Base-by-base conservation (phyloP, 2,888 invertebrate genomes). In the Cephus pulcher region DNA sequence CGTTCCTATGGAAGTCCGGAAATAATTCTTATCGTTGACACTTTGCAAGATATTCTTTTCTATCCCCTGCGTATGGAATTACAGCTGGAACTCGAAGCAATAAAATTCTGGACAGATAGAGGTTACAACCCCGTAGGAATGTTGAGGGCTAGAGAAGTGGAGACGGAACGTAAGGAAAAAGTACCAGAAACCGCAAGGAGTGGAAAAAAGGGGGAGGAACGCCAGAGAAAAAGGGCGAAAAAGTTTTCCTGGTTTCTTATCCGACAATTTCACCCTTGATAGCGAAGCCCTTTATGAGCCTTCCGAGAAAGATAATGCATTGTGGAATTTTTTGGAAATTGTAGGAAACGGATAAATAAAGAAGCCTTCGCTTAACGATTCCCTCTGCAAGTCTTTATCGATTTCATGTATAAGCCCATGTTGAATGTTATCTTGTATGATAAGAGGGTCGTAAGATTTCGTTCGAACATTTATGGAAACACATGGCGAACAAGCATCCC, bases 381-480 rank as follows among this genome's bases (percentile, higher is more conserved):
- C 6, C 15, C 6, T 23, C 9, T 56, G 9, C 9, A 23, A 0
- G 23, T 56, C 56, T 76, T 83, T 82, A 83, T 84, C 80, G 84
- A 84, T 82, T 84, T 75, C 80, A 75, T 68, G 70, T 69, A 71
- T 75, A 75, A 77, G 75, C 74, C 56, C 9, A 23, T 56, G 23
- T 23, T 40, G 6, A 2, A 56, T 9, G 56, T 23, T 56, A 56
- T 15, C 15, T 56, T 56, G 56, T 74, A 79, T 75, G 75, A 79
- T 79, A 78, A 79, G 78, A 80, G 74, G 80, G 79, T 82, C 79
- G 70, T 6, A 80, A 78, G 82, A 84, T 83, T 84, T 86, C 78
- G 81, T 83, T 83, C 81, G 85, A 80, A 86, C 83, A 88, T 86
- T 86, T 84, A 84, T 86, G 87, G 85, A 85, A 86, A 86, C 86